phyloP scores from a whole-genome alignment of 2,797 vertebrate species.

The Geotrypetes seraphini region DNA sequence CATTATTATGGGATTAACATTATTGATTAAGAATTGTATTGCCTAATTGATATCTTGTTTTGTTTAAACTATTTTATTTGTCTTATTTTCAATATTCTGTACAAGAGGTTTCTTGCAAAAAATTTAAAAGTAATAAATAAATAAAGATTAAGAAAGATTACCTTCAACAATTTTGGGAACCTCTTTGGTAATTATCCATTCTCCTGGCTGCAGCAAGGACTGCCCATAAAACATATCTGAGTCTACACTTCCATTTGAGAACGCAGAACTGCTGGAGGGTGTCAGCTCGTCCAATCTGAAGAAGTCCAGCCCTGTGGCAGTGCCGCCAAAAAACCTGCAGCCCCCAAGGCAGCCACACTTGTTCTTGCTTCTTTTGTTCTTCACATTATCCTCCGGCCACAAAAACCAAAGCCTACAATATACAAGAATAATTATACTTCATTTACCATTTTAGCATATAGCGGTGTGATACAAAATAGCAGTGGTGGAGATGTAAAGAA shows the following conservation, averaged over 20 bases:
- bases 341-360: conserved; percentile 94
- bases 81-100: no score
- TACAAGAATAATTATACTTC: no score
- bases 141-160: no score
- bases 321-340: conserved; percentile 90
- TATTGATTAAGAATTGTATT: no score
- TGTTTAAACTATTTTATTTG: no score
- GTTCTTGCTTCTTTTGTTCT: conserved; percentile 78
- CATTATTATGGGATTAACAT: no score
- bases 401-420: conserved; percentile 85
- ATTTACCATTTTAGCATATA: no score
- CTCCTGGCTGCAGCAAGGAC: conserved; percentile 83
- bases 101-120: no score
- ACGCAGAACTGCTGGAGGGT: conserved; percentile 85
- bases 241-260: conserved; percentile 71
- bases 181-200: conserved; percentile 91
- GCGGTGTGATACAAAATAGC: no score
- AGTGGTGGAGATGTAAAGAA: no score
- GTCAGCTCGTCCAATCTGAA: conserved; percentile 87
- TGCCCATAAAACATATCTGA: conserved; percentile 94
- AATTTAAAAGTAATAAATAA: no score
- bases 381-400: conserved; percentile 82
- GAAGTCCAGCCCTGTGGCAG: conserved; percentile 76
- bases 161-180: conserved; percentile 75
- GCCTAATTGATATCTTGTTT: no score